phyloP scores from a whole-genome alignment of 2,113 vertebrate species.

The Physeter macrocephalus region DNA sequence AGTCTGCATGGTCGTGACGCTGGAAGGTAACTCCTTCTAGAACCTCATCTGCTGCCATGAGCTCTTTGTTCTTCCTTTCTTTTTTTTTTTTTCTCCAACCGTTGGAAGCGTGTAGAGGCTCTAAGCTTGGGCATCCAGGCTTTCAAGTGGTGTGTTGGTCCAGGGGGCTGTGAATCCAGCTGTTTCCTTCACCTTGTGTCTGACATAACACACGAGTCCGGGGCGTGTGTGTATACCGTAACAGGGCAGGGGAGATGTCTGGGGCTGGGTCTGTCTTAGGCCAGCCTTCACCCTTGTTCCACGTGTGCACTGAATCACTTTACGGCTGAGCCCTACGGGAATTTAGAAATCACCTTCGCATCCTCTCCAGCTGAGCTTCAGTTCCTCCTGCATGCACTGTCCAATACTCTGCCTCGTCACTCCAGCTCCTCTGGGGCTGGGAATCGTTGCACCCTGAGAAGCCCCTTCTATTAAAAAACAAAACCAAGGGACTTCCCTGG shows the following conservation, averaged over 20 bases:
- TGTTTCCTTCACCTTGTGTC: background rate
- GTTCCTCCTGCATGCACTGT: fast-evolving
- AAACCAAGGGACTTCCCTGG: background rate
- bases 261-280: background rate
- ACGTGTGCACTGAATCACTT: fast-evolving
- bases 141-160: background rate
- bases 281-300: background rate
- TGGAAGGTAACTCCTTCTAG: conserved; percentile 75
- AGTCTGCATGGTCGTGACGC: conserved; percentile 78
- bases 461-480: background rate
- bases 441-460: background rate
- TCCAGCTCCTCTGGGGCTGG: fast-evolving
- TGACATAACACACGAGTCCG: background rate
- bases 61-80: background rate
- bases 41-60: background rate
- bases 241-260: fast-evolving
- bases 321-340: background rate
- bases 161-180: background rate
- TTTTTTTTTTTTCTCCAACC: conserved; percentile 36
- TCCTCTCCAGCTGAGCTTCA: too few relatives aligned
- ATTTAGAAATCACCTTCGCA: background rate
- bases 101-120: conserved; percentile 44
- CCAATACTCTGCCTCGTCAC: fast-evolving
- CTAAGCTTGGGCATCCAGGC: background rate
- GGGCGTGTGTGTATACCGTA: fast-evolving